Evolutionary conservation across 1,140 invertebrate species (phyloP), one percentile per base, ranked within the genome.

Genomic region (Daktulosphaira vitifoliae): DNA sequence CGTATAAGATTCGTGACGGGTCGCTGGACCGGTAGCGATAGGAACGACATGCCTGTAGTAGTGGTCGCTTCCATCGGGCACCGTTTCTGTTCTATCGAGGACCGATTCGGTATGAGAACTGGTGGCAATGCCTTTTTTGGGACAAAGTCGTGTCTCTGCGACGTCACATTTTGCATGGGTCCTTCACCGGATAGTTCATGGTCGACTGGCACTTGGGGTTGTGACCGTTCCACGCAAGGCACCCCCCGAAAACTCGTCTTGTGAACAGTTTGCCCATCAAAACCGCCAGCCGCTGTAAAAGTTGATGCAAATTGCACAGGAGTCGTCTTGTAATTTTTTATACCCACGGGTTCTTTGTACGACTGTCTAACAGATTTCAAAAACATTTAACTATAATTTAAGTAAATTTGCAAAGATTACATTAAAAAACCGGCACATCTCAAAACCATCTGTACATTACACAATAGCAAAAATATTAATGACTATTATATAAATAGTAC

Each of bases 91-190:
- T 0, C 1, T 6, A 8, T 0, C 2, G 37, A 20, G 2, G 2
- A 7, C 7, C 11, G 7, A 7, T 13, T 4, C 20, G 16, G 37
- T 5, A 15, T 13, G 1, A 16, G 20, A 4, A 29, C 26, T 2
- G 20, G 16, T 5, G 18, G 16, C 11, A 18, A 15, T 18, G 37
- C 1, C 3, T 6, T 23, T 8, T 54, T 54, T 3, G 18, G 1
- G 4, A 39, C 52, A 20, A 22, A 54, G 15, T 54, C 52, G 20
- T 54, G 52, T 8, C 52, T 26, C 33, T 54, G 52, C 0, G 52
- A 54, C 52, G 52, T 54, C 1, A 54, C 15, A 13, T 22, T 20
- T 2, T 54, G 52, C 33, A 54, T 54, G 18, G 4, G 33, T 2
- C 23, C 33, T 4, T 3, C 0, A 4, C 51, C 52, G 15, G 29